These are phyloP conservation scores for Megaleporinus macrocephalus DNA, from an alignment of 2,113 vertebrate genomes.

Conservation along the genomic window DNA sequence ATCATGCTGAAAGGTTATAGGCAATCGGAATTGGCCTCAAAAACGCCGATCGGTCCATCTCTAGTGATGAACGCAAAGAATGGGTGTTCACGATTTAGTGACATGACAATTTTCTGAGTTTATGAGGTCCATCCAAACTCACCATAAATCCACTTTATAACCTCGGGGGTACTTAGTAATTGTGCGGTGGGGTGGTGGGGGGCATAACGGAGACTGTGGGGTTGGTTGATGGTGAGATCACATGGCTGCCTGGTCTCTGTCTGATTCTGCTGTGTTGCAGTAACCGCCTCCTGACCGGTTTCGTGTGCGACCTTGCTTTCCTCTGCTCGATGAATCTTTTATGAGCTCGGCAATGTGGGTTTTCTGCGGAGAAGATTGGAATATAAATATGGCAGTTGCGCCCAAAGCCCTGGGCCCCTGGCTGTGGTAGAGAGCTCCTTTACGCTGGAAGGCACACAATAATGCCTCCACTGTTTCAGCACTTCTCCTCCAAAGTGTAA, in stretches of 20 bases:
- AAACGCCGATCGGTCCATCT: too few species aligned
- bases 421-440: constrained; percentile 67
- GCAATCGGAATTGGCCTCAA: too few species aligned
- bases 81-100: not conserved
- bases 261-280: constrained; percentile 66
- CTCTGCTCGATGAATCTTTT: constrained; percentile 80
- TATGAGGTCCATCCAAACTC: not conserved
- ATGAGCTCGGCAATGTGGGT: constrained; percentile 78
- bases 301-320: constrained; percentile 78
- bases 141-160: not conserved
- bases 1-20: too few species aligned
- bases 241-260: constrained; percentile 9
- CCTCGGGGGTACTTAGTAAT: not conserved
- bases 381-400: constrained; percentile 80
- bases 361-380: constrained; percentile 81
- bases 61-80: not conserved
- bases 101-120: not conserved
- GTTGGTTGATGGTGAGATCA: not conserved
- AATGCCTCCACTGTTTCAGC: constrained; percentile 40
- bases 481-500: not conserved
- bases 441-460: constrained; percentile 29
- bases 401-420: constrained; percentile 64
- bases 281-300: constrained; percentile 73
- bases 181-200: too few species aligned
- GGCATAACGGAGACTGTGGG: not conserved